Conservation (phyloP, 2,888 invertebrate genomes). For the Chloromyia formosa region DNA sequence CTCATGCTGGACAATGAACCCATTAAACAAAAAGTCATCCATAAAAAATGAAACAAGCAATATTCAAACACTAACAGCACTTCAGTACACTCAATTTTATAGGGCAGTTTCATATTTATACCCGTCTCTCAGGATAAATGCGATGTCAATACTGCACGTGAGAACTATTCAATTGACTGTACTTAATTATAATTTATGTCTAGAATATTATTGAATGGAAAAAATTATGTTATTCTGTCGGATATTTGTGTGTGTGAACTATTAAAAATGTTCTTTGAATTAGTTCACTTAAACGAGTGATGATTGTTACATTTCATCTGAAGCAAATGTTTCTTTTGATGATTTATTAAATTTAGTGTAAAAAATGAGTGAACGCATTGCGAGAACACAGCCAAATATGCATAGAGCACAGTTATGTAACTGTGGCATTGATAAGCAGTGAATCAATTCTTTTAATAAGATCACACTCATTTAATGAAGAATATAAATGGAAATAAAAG, state of each 20-base stretch:
- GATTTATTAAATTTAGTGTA: background rate
- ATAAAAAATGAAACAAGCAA: conserved; percentile 25
- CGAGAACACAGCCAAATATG: too few species aligned
- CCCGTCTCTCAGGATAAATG: conserved; percentile 18
- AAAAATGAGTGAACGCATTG: background rate
- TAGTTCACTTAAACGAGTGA: too few species aligned
- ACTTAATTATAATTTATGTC: conserved; percentile 40
- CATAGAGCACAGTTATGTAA: too few species aligned
- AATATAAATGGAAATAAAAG: too few species aligned
- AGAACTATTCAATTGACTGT: conserved; percentile 52
- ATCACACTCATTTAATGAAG: too few species aligned
- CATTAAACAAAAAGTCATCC: conserved; percentile 5
- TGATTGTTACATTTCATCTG: too few species aligned
- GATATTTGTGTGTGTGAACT: too few species aligned
- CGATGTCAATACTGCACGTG: conserved; percentile 47
- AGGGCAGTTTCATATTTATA: conserved; percentile 43
- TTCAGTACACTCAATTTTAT: conserved; percentile 51
- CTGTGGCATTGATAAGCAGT: too few species aligned
- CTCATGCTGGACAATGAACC: background rate
- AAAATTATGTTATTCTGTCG: too few species aligned
- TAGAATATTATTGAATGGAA: background rate
- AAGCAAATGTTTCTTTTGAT: too few species aligned
- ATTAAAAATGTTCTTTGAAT: too few species aligned
- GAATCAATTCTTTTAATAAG: too few species aligned
- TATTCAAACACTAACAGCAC: conserved; percentile 50